Conservation (phyloP, 2,797 vertebrate genomes). For the Smutsia temminckii region DNA sequence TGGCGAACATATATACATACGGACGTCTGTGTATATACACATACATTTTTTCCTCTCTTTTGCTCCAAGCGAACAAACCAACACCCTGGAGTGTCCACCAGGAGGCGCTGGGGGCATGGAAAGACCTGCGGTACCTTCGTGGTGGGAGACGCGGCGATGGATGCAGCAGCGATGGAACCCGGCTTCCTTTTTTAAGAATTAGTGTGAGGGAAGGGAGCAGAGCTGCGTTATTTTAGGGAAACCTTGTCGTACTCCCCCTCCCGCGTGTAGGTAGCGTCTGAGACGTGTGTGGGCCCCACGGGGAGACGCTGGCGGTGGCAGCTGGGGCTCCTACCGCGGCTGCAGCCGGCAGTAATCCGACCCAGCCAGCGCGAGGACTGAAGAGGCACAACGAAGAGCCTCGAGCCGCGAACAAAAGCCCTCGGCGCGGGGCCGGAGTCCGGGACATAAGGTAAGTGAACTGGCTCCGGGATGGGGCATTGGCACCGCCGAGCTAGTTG, state of each 20-base stretch:
- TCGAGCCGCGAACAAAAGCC: slow-evolving; percentile 74
- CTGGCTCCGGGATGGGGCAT: not conserved
- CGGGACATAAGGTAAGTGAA: slow-evolving; percentile 59
- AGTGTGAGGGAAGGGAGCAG: slow-evolving; percentile 13
- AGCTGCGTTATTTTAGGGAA: slow-evolving; percentile 71
- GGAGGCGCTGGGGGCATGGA: slow-evolving; percentile 61
- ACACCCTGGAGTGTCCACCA: slow-evolving; percentile 52
- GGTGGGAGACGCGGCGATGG: slow-evolving; percentile 44
- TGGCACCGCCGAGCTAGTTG: not conserved
- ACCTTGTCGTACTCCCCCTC: slow-evolving; percentile 47
- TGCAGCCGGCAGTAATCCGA: slow-evolving; percentile 73
- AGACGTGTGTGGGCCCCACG: slow-evolving; percentile 70
- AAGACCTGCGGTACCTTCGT: slow-evolving; percentile 43
- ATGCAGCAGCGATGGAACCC: slow-evolving; percentile 45
- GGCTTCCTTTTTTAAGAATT: slow-evolving; percentile 65
- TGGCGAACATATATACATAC: not conserved
- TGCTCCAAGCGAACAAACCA: slow-evolving; percentile 28
- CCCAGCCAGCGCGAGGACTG: slow-evolving; percentile 47
- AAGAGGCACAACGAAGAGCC: slow-evolving; percentile 10
- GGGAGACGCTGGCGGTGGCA: slow-evolving; percentile 57
- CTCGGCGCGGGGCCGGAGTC: slow-evolving; percentile 25
- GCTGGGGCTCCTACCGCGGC: slow-evolving; percentile 20
- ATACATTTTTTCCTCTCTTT: not conserved
- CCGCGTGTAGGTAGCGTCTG: slow-evolving; percentile 26
- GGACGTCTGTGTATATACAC: not conserved